A percentile compares a stretch with the other conserved stretches of the same genome.
Evolutionary conservation across 2,888 invertebrate species (phyloP).

Genomic region (Hypomecis punctinalis): DNA sequence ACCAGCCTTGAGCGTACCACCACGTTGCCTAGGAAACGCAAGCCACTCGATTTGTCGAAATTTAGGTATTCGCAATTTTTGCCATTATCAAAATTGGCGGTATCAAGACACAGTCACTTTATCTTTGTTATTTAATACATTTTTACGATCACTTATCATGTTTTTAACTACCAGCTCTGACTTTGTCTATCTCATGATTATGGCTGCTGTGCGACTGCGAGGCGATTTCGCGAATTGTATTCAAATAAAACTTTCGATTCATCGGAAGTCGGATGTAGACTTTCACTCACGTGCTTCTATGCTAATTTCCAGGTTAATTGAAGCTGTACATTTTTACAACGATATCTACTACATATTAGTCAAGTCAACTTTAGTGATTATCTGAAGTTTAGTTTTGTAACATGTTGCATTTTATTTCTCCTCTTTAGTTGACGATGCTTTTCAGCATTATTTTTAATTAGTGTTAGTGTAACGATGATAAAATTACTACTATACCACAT

Average conservation of each 20-base stretch:
- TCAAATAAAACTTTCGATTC: constrained; percentile 24
- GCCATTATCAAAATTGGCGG: constrained; percentile 2
- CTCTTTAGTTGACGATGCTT: too few relatives aligned
- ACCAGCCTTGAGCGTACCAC: constrained; percentile 25
- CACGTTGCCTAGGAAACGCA: constrained; percentile 50
- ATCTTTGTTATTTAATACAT: constrained; percentile 24
- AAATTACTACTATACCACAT: too few relatives aligned
- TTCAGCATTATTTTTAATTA: too few relatives aligned
- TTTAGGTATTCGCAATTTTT: constrained; percentile 23
- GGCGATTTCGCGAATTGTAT: constrained; percentile 31
- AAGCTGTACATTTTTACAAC: neutral
- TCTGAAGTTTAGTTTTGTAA: too few relatives aligned
- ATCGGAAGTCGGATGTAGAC: constrained; percentile 27
- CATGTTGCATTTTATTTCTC: neutral
- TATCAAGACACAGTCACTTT: constrained; percentile 20
- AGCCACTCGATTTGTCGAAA: constrained; percentile 11
- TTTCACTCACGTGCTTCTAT: constrained; percentile 35
- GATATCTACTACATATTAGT: neutral
- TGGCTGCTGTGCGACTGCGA: constrained; percentile 27
- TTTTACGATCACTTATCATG: constrained; percentile 18
- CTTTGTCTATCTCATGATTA: constrained; percentile 7
- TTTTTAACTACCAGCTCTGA: constrained; percentile 1
- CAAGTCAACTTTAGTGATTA: neutral
- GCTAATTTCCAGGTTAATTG: constrained; percentile 18
- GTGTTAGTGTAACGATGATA: too few relatives aligned